Conservation (phyloP, 2,797 vertebrate genomes). For the Balearica regulorum region DNA sequence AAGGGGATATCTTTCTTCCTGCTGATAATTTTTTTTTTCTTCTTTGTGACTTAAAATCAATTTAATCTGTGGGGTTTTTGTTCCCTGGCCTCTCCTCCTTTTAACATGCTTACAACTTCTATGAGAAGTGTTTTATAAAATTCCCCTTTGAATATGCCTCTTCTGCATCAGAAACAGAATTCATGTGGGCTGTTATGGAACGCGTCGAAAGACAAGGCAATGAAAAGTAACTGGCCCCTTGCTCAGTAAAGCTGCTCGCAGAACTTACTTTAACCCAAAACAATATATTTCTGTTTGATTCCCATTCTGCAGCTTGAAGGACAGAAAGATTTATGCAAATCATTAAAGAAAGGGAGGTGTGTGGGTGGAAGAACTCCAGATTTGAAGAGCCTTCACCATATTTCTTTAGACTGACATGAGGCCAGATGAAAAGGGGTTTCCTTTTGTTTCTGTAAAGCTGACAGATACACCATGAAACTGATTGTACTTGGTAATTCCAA, state of each 20-base stretch:
- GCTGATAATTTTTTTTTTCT: background rate
- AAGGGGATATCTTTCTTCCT: background rate
- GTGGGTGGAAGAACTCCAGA: background rate
- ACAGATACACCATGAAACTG: background rate
- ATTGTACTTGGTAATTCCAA: background rate
- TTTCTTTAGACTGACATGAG: background rate
- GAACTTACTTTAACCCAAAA: background rate
- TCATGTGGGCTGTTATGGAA: background rate
- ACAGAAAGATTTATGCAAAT: background rate
- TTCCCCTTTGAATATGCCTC: background rate
- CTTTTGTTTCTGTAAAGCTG: background rate
- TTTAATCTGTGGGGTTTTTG: background rate
- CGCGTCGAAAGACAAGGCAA: background rate
- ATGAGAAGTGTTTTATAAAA: background rate
- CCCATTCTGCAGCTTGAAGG: background rate
- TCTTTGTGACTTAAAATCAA: background rate
- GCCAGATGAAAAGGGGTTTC: background rate
- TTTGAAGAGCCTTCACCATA: background rate
- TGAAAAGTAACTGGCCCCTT: background rate
- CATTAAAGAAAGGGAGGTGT: background rate
- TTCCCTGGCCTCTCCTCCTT: background rate
- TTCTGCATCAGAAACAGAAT: background rate
- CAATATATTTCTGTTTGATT: background rate
- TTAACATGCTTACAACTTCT: background rate
- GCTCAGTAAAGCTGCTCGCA: background rate